Evolutionary conservation across 1,140 invertebrate species (phyloP).

Genomic region (Thaumatotibia leucotreta): DNA sequence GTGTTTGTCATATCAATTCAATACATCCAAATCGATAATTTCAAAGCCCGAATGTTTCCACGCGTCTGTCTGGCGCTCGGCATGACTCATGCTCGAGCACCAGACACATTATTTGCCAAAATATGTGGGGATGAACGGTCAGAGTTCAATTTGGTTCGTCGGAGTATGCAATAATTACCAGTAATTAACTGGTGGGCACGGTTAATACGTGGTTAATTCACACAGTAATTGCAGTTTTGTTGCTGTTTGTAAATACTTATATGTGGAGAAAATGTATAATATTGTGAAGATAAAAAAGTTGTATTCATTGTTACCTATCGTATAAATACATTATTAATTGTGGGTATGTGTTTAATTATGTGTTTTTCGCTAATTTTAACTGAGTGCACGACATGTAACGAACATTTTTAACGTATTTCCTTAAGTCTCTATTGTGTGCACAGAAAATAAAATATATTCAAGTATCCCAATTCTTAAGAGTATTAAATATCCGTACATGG

Average conservation of each 20-base stretch:
- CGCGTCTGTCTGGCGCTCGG: neutral
- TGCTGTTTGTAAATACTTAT: neutral
- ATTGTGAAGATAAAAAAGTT: neutral
- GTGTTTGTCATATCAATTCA: too few species aligned
- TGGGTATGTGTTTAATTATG: too few species aligned
- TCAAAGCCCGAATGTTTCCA: neutral
- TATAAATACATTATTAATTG: too few species aligned
- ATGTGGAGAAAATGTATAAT: neutral
- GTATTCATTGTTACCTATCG: too few species aligned
- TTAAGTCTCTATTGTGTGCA: too few species aligned
- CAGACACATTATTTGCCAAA: constrained; percentile 6
- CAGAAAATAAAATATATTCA: too few species aligned
- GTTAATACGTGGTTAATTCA: neutral
- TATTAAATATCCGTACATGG: too few species aligned
- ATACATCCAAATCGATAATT: too few species aligned
- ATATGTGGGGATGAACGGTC: neutral
- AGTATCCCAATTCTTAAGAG: too few species aligned
- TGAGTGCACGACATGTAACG: too few species aligned
- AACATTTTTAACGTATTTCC: too few species aligned
- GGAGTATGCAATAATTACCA: neutral
- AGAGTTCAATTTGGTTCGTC: neutral
- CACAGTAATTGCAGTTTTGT: neutral
- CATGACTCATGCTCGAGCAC: constrained; percentile 7
- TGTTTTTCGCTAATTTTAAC: too few species aligned
- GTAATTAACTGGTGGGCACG: neutral